These are phyloP conservation scores for Rhynchomys soricoides DNA, from an alignment of 2,113 vertebrate species.

Conservation along the genomic window DNA sequence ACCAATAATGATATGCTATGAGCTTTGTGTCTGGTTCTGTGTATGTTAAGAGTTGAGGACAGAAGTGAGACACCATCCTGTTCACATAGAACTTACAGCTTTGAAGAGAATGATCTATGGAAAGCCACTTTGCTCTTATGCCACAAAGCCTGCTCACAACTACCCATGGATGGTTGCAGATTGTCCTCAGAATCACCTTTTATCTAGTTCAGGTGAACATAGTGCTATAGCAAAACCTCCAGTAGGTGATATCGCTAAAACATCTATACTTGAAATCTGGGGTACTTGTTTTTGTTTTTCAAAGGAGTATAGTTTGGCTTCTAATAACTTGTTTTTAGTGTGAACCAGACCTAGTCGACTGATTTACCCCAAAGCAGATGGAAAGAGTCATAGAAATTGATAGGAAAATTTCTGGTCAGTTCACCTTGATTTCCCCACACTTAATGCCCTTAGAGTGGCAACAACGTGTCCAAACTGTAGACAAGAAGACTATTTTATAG, in stretches of 20 bases:
- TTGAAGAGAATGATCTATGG: background rate
- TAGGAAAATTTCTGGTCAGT: conserved; percentile 3
- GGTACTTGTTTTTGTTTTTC: conserved; percentile 54
- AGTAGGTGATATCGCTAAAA: background rate
- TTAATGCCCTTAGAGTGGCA: background rate
- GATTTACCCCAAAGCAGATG: conserved; percentile 32
- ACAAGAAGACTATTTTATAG: background rate
- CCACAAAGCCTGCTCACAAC: background rate
- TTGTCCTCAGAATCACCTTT: conserved; percentile 33
- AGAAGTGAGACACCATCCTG: background rate
- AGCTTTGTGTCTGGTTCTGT: background rate
- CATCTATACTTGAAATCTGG: conserved; percentile 59
- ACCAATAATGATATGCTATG: background rate
- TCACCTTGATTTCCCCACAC: conserved; percentile 25
- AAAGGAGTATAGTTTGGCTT: conserved; percentile 41
- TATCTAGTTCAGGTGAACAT: conserved; percentile 41
- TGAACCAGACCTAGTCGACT: conserved; percentile 60
- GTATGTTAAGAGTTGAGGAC: background rate
- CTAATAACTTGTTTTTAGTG: conserved; percentile 61
- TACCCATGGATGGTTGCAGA: background rate
- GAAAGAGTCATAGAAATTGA: conserved; percentile 1
- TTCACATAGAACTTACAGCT: background rate
- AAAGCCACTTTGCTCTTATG: background rate
- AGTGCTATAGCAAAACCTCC: background rate
- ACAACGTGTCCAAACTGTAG: background rate